A percentile compares a stretch with the other conserved stretches of the same genome.
These are phyloP conservation scores for Amiota minor DNA, from an alignment of 2,888 invertebrate species.

Conservation along the genomic window DNA sequence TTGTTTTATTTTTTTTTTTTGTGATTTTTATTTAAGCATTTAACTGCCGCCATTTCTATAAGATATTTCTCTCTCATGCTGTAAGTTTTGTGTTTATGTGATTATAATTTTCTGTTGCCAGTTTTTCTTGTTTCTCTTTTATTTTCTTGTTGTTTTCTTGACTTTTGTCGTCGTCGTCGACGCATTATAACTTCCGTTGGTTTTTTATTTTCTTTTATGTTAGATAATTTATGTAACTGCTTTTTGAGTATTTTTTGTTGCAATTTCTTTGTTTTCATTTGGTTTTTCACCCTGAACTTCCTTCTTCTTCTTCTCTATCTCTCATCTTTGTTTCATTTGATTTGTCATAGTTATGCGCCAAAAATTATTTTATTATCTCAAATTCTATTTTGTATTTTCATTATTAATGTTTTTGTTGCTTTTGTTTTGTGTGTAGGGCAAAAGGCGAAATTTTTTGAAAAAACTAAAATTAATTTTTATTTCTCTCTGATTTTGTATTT, in stretches of 20 bases:
- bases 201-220: slow-evolving; percentile 38
- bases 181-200: slow-evolving; percentile 64
- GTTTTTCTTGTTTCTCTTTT: not conserved
- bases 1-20: slow-evolving; percentile 37
- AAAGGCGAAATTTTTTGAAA: not conserved
- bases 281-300: too few relatives aligned
- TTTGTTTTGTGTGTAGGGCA: slow-evolving; percentile 28
- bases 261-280: not conserved
- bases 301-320: too few relatives aligned
- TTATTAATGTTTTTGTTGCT: slow-evolving; percentile 30
- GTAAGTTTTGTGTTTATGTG: not conserved
- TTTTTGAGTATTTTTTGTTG: slow-evolving; percentile 50
- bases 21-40: not conserved
- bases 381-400: slow-evolving; percentile 35
- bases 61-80: slow-evolving; percentile 17
- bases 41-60: slow-evolving; percentile 23
- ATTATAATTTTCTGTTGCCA: slow-evolving; percentile 13
- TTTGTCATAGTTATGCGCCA: slow-evolving; percentile 59
- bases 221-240: slow-evolving; percentile 61
- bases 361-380: slow-evolving; percentile 19
- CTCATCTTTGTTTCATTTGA: slow-evolving; percentile 49
- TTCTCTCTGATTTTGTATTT: not conserved
- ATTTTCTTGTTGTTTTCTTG: slow-evolving; percentile 45
- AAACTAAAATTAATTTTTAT: not conserved
- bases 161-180: slow-evolving; percentile 50